These are phyloP conservation scores for Manduca sexta DNA, from an alignment of 1,140 invertebrate species.

Conservation along the genomic window DNA sequence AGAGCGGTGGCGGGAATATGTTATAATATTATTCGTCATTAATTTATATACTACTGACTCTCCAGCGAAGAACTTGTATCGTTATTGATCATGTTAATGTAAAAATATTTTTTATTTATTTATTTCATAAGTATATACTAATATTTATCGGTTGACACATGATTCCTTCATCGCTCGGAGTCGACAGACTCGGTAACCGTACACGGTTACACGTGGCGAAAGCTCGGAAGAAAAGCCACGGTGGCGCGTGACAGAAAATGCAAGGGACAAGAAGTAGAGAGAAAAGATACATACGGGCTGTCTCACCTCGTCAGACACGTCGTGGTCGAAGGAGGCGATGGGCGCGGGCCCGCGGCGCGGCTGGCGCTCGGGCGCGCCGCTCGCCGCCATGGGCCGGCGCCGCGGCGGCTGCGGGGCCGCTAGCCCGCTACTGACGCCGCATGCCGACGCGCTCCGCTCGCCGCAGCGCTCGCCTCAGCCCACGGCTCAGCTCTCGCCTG, in stretches of 20 bases:
- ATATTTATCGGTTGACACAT: no score
- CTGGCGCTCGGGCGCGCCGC: conserved; percentile 61
- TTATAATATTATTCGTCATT: no score
- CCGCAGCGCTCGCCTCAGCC: neutral
- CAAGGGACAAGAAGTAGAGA: conserved; percentile 15
- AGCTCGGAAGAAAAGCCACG: neutral
- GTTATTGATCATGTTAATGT: no score
- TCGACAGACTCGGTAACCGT: no score
- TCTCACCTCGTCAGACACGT: conserved; percentile 87
- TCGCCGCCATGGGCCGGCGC: conserved; percentile 36
- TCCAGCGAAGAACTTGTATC: no score
- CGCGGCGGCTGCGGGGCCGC: neutral
- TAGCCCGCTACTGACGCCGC: neutral
- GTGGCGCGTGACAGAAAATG: neutral
- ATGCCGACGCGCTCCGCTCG: neutral
- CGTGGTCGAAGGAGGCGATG: conserved; percentile 91
- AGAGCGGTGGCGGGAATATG: no score
- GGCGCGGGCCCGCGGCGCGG: conserved; percentile 90
- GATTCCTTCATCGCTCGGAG: no score
- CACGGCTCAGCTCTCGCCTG: neutral
- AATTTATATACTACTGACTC: no score
- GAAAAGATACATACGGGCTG: conserved; percentile 72
- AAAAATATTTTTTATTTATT: no score
- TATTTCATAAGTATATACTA: no score
- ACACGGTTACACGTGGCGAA: neutral